Evolutionary conservation across 2,888 invertebrate species (phyloP).

Genomic region (Drosophila testacea): DNA sequence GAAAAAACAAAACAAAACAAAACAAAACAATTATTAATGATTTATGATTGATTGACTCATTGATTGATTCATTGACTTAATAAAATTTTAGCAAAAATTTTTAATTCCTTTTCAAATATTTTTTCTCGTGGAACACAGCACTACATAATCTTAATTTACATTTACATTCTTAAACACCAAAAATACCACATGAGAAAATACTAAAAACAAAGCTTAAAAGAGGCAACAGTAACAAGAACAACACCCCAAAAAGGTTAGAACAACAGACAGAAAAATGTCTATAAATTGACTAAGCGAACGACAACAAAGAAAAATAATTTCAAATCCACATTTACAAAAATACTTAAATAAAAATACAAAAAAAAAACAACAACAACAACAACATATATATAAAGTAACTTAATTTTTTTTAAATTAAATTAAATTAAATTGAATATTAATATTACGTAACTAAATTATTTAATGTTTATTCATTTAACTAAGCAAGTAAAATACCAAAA

Average conservation of each 20-base stretch:
- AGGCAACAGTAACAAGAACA: slow-evolving; percentile 55
- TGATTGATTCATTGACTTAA: slow-evolving; percentile 34
- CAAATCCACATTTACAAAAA: slow-evolving; percentile 16
- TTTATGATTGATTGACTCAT: slow-evolving; percentile 57
- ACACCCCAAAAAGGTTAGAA: slow-evolving; percentile 37
- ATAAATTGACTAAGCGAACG: slow-evolving; percentile 56
- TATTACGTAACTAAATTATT: slow-evolving; percentile 72
- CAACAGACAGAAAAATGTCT: slow-evolving; percentile 62
- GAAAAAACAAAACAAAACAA: background rate
- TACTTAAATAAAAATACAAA: slow-evolving; percentile 19
- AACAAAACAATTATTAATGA: slow-evolving; percentile 25
- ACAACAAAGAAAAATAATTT: slow-evolving; percentile 20
- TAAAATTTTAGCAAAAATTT: slow-evolving; percentile 76
- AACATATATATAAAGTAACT: slow-evolving; percentile 42
- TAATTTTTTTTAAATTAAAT: slow-evolving; percentile 44
- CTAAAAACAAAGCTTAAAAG: slow-evolving; percentile 71
- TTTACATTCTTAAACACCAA: slow-evolving; percentile 26
- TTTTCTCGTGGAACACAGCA: slow-evolving; percentile 41
- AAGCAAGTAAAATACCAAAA: slow-evolving; percentile 29
- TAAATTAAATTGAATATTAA: slow-evolving; percentile 70
- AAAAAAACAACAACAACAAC: slow-evolving; percentile 25
- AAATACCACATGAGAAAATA: slow-evolving; percentile 42
- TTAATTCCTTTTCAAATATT: slow-evolving; percentile 43
- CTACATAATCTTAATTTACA: slow-evolving; percentile 62
- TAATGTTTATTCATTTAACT: slow-evolving; percentile 73